These are phyloP conservation scores for Sycobia sp. DNA, from an alignment of 1,140 invertebrate species.

Conservation along the genomic window DNA sequence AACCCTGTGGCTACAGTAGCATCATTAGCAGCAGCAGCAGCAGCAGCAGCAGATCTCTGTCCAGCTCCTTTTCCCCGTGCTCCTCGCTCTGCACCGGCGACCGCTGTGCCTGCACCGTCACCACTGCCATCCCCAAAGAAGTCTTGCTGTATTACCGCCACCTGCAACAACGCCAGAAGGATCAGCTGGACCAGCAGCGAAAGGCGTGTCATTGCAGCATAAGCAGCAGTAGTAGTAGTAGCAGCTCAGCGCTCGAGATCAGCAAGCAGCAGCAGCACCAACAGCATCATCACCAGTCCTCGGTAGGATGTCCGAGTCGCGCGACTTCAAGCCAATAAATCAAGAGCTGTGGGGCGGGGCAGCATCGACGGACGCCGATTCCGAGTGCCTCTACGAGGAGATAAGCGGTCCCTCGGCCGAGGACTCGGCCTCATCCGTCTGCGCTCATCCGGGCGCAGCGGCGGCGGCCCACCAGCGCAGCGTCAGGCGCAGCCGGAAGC, in stretches of 20 bases:
- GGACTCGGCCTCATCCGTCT: slow-evolving; percentile 43
- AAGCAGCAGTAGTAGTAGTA: not conserved
- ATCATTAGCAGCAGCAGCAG: not conserved
- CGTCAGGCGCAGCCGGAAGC: slow-evolving; percentile 31
- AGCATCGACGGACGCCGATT: slow-evolving; percentile 55
- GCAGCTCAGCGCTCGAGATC: not conserved
- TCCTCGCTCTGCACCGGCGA: not conserved
- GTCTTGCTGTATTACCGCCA: too few relatives aligned
- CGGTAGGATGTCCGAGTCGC: slow-evolving; percentile 56
- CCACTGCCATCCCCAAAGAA: too few relatives aligned
- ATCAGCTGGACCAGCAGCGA: too few relatives aligned
- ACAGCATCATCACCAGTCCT: not conserved
- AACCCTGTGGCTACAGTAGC: not conserved
- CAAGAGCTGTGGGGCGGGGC: slow-evolving; percentile 54
- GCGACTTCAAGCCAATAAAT: slow-evolving; percentile 61
- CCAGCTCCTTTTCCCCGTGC: not conserved
- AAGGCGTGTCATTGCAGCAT: not conserved
- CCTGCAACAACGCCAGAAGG: too few relatives aligned
- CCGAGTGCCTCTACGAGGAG: slow-evolving; percentile 60
- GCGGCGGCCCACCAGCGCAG: slow-evolving; percentile 27
- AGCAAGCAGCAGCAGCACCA: not conserved
- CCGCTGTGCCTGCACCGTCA: too few relatives aligned
- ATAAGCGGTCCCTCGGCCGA: slow-evolving; percentile 54
- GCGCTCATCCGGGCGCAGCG: not conserved
- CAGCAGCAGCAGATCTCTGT: not conserved